A percentile compares a stretch with the other conserved stretches of the same genome.
Conservation (phyloP, 2,797 vertebrate species). For the Valencia hispanica region DNA sequence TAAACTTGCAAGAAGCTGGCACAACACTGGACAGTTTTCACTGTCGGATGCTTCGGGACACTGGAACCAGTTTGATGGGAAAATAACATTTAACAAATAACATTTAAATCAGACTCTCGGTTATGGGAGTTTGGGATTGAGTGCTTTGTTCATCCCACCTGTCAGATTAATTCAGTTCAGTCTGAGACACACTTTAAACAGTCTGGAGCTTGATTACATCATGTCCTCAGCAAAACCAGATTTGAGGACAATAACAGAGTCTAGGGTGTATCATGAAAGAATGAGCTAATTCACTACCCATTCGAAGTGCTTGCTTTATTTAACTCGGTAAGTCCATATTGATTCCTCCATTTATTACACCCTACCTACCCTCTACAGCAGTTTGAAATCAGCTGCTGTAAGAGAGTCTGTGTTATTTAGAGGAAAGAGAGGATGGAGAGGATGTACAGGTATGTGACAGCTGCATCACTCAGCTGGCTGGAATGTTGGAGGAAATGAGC, state of each 20-base stretch:
- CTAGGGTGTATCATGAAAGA: neutral
- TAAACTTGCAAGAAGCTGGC: neutral
- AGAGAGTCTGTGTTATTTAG: conserved; percentile 26
- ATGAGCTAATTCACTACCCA: neutral
- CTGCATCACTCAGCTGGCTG: conserved; percentile 11
- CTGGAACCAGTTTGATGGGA: neutral
- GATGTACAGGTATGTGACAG: conserved; percentile 15
- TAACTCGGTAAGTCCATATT: conserved; percentile 20
- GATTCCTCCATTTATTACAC: conserved; percentile 45
- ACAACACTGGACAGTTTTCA: neutral
- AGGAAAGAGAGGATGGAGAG: neutral
- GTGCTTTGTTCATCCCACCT: neutral
- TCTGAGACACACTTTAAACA: neutral
- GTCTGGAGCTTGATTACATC: conserved; percentile 33
- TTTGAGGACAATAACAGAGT: conserved; percentile 17
- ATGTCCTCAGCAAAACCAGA: conserved; percentile 1
- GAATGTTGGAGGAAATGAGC: conserved; percentile 22
- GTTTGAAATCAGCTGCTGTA: conserved; percentile 43
- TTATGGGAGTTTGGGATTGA: neutral
- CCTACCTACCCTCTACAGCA: conserved; percentile 30
- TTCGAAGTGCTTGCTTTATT: conserved; percentile 11
- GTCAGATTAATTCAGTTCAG: neutral
- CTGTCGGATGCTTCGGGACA: neutral
- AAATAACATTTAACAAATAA: neutral
- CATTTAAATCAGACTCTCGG: neutral